phyloP scores from a whole-genome alignment of 2,888 invertebrate genomes.

The Hypena proboscidalis region DNA sequence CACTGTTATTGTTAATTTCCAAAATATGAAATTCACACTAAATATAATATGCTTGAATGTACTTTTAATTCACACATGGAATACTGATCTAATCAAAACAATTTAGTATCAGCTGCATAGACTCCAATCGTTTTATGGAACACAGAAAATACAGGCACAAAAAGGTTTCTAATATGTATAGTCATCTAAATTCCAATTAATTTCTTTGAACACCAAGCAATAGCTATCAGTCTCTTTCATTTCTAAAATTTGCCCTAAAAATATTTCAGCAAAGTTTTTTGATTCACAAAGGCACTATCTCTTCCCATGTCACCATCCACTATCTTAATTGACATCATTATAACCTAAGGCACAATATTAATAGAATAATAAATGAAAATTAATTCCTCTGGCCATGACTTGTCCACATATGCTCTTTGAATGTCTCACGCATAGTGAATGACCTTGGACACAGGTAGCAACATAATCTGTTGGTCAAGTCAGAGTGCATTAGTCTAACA shows the following conservation, averaged over 20 bases:
- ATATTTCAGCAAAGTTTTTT: slow-evolving; percentile 22
- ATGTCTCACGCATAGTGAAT: slow-evolving; percentile 88
- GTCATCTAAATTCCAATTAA: slow-evolving; percentile 20
- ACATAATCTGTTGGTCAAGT: slow-evolving; percentile 88
- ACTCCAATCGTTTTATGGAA: neutral
- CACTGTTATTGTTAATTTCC: too few relatives aligned
- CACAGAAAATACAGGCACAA: slow-evolving; percentile 10
- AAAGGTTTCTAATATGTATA: slow-evolving; percentile 15
- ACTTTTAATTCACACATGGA: neutral
- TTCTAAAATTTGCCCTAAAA: slow-evolving; percentile 24
- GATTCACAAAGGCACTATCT: slow-evolving; percentile 40
- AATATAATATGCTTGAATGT: neutral
- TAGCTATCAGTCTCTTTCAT: slow-evolving; percentile 43
- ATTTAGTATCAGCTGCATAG: neutral
- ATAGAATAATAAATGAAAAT: slow-evolving; percentile 41
- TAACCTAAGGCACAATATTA: slow-evolving; percentile 69
- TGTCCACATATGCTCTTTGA: slow-evolving; percentile 89
- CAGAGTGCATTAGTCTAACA: slow-evolving; percentile 88
- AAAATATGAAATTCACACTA: too few relatives aligned
- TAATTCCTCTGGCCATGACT: slow-evolving; percentile 87
- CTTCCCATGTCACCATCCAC: slow-evolving; percentile 26
- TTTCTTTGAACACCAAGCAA: slow-evolving; percentile 31
- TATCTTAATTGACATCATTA: slow-evolving; percentile 48
- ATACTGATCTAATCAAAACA: slow-evolving; percentile 19
- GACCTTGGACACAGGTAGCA: slow-evolving; percentile 89